These are phyloP conservation scores for Acanthosepion lycidas DNA, from an alignment of 2,888 invertebrate species.

Conservation along the genomic window DNA sequence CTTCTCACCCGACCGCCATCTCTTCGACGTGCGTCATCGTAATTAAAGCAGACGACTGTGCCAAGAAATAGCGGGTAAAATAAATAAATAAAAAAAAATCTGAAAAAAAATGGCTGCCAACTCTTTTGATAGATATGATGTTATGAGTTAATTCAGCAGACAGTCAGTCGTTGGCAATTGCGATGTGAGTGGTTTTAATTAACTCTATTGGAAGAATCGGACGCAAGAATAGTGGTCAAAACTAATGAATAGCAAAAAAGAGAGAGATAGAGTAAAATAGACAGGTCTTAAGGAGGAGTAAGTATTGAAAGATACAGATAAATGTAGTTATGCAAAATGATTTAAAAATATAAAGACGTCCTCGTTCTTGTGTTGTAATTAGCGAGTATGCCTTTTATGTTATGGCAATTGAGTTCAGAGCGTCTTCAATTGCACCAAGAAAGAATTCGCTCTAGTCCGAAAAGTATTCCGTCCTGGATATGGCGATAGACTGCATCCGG, in stretches of 20 bases:
- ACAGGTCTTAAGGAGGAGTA: too few species aligned
- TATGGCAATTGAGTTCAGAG: too few species aligned
- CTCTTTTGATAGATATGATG: conserved; percentile 2
- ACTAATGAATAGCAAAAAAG: background rate
- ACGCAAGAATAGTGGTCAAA: background rate
- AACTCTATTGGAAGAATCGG: background rate
- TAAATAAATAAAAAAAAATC: background rate
- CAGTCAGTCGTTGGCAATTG: background rate
- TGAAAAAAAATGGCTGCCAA: background rate
- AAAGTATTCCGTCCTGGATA: too few species aligned
- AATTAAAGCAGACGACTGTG: background rate
- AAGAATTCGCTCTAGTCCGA: too few species aligned
- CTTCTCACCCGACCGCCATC: background rate
- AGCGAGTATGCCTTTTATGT: too few species aligned
- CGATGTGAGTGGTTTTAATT: background rate
- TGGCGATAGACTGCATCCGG: too few species aligned
- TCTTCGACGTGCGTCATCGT: background rate
- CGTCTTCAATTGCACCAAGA: too few species aligned
- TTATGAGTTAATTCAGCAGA: background rate
- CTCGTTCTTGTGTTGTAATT: too few species aligned
- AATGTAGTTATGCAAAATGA: background rate
- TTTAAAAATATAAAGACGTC: background rate
- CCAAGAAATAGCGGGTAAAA: background rate
- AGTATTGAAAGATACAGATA: background rate
- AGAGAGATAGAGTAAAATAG: background rate